phyloP scores from a whole-genome alignment of 2,113 vertebrate genomes.

The Heliornis fulica region DNA sequence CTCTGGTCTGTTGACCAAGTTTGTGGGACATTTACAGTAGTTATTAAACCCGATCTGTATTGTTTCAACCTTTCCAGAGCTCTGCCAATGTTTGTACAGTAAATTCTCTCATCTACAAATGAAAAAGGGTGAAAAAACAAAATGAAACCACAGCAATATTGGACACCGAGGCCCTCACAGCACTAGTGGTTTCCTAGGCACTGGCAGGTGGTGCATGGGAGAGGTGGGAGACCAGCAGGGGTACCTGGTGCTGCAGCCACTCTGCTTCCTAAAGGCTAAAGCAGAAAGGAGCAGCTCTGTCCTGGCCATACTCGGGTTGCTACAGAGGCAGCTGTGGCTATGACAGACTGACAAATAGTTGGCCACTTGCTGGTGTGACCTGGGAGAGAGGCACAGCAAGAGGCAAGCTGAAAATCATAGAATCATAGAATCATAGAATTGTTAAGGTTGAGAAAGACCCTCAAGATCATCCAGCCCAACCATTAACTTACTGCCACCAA shows the following conservation, averaged over 20 bases:
- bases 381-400: not conserved
- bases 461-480: no score
- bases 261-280: not conserved
- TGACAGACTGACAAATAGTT: not conserved
- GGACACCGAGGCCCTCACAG: not conserved
- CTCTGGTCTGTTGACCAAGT: slow-evolving; percentile 37
- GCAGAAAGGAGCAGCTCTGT: not conserved
- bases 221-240: not conserved
- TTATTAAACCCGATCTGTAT: slow-evolving; percentile 60
- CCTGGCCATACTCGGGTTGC: not conserved
- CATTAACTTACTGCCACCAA: no score
- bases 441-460: no score
- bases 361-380: not conserved
- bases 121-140: not conserved
- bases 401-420: not conserved
- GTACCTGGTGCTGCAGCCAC: not conserved
- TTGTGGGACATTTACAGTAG: slow-evolving; percentile 54
- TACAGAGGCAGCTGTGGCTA: not conserved
- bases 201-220: not conserved
- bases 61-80: slow-evolving; percentile 58
- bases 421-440: no score
- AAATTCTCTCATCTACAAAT: not conserved
- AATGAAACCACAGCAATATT: not conserved
- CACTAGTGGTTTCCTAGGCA: not conserved
- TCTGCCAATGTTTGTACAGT: slow-evolving; percentile 27